These are phyloP conservation scores for Pseudolaguvia tuberculata DNA, from an alignment of 2,113 vertebrate genomes.

Conservation along the genomic window DNA sequence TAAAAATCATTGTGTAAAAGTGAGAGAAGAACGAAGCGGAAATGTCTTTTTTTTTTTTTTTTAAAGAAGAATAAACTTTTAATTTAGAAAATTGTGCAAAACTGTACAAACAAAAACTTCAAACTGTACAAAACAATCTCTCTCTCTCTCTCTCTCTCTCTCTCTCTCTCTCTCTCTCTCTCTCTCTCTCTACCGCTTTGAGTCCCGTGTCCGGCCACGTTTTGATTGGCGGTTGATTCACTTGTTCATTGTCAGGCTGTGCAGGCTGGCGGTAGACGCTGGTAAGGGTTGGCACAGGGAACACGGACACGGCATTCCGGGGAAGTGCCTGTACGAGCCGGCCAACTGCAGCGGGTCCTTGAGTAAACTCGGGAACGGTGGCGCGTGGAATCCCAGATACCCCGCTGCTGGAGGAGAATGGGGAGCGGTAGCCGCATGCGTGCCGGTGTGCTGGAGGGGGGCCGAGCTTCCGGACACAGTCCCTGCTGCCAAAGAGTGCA, in stretches of 20 bases:
- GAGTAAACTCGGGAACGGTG: slow-evolving; percentile 59
- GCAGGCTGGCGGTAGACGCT: slow-evolving; percentile 61
- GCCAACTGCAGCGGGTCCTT: slow-evolving; percentile 68
- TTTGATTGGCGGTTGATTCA: slow-evolving; percentile 50
- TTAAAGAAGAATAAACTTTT: slow-evolving; percentile 58
- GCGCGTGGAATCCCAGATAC: slow-evolving; percentile 65
- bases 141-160: slow-evolving; percentile 28
- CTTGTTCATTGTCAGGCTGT: slow-evolving; percentile 69
- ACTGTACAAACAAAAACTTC: slow-evolving; percentile 30
- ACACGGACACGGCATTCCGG: slow-evolving; percentile 72
- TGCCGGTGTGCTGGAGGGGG: slow-evolving; percentile 53
- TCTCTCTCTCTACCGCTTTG: slow-evolving; percentile 11
- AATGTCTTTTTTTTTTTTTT: neutral
- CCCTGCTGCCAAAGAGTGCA: slow-evolving; percentile 64
- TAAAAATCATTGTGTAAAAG: neutral
- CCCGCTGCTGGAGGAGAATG: slow-evolving; percentile 62
- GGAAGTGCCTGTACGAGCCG: slow-evolving; percentile 69
- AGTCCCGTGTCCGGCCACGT: slow-evolving; percentile 30
- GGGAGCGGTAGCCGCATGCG: slow-evolving; percentile 43
- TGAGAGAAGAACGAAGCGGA: slow-evolving; percentile 32
- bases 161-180: slow-evolving; percentile 28
- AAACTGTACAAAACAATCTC: slow-evolving; percentile 43
- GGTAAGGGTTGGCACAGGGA: slow-evolving; percentile 70
- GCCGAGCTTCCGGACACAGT: slow-evolving; percentile 9
- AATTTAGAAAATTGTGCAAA: slow-evolving; percentile 66